These are phyloP conservation scores for Acanthochromis polyacanthus DNA, from an alignment of 2,113 vertebrate genomes.

Conservation along the genomic window DNA sequence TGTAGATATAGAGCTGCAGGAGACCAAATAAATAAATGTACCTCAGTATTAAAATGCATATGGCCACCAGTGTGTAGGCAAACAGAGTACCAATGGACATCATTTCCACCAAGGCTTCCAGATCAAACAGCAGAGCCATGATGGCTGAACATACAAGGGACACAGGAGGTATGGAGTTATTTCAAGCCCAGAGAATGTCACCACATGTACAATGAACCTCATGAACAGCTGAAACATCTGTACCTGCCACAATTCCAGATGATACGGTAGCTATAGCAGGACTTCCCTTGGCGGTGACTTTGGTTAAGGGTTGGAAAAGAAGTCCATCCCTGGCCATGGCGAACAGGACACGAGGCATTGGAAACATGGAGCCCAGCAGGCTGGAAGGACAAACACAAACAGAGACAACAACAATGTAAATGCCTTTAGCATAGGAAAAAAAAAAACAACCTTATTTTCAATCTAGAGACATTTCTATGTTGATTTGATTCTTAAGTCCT, in stretches of 20 bases:
- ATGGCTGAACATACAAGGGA: slow-evolving; percentile 79
- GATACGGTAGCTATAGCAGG: slow-evolving; percentile 87
- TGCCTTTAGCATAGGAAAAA: too few relatives aligned
- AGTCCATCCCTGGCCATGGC: slow-evolving; percentile 92
- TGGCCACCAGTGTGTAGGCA: slow-evolving; percentile 90
- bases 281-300: slow-evolving; percentile 85
- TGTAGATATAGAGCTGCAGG: too few relatives aligned
- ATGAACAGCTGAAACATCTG: slow-evolving; percentile 13
- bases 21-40: slow-evolving; percentile 48
- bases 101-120: slow-evolving; percentile 89
- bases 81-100: slow-evolving; percentile 91
- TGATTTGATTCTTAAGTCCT: too few relatives aligned
- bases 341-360: slow-evolving; percentile 92
- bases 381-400: slow-evolving; percentile 70
- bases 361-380: slow-evolving; percentile 91
- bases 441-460: too few relatives aligned
- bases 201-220: background rate
- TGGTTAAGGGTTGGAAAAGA: slow-evolving; percentile 86
- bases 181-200: background rate
- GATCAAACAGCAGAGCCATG: slow-evolving; percentile 89
- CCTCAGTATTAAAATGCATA: slow-evolving; percentile 91
- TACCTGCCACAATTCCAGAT: slow-evolving; percentile 88
- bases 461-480: too few relatives aligned
- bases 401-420: too few relatives aligned
- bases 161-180: slow-evolving; percentile 40